Conservation (phyloP, 2,888 invertebrate species). For the Stenichneumon culpator region DNA sequence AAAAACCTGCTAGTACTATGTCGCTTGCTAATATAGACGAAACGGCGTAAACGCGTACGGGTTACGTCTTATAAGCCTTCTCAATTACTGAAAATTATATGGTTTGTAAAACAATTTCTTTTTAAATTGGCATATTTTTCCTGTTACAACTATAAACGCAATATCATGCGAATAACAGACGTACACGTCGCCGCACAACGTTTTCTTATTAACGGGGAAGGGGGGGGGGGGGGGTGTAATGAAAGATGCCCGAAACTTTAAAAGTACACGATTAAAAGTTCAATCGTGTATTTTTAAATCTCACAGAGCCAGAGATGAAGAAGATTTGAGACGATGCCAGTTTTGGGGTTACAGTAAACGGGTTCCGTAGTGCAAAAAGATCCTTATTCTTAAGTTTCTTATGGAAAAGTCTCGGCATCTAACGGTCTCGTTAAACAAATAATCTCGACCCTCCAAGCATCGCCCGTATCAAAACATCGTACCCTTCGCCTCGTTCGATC, state of each 20-base stretch:
- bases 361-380: conserved; percentile 36
- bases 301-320: conserved; percentile 20
- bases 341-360: conserved; percentile 34
- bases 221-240: background rate
- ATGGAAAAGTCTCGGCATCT: conserved; percentile 52
- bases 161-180: background rate
- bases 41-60: too few species aligned
- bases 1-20: too few species aligned
- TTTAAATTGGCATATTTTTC: background rate
- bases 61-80: background rate
- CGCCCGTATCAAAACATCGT: conserved; percentile 6
- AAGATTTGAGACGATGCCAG: conserved; percentile 5
- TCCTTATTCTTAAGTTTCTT: conserved; percentile 43
- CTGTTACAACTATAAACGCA: background rate
- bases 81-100: background rate
- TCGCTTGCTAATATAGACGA: too few species aligned
- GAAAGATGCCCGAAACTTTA: conserved; percentile 29
- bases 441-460: background rate
- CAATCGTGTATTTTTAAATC: conserved; percentile 15
- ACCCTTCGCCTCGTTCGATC: background rate
- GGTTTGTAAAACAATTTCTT: background rate
- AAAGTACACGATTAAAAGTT: conserved; percentile 49
- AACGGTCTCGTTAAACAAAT: conserved; percentile 58
- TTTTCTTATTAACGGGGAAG: background rate
- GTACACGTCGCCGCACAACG: too few species aligned